phyloP scores from a whole-genome alignment of 2,113 vertebrate genomes.

The Eublepharis macularius region DNA sequence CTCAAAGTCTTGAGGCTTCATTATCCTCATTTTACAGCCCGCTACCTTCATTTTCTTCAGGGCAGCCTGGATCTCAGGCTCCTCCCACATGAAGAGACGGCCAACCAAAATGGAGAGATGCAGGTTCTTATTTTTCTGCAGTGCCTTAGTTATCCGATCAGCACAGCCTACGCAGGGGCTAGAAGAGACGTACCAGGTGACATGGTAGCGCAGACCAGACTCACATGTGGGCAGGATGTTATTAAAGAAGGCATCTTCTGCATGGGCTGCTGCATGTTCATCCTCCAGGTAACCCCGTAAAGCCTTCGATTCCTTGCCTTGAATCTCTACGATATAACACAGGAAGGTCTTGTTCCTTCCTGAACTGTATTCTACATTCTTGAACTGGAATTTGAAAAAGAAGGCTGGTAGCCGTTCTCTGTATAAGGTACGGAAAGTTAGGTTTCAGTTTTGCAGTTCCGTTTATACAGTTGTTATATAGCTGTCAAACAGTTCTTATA shows the following conservation, averaged over 20 bases:
- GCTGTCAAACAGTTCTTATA: neutral
- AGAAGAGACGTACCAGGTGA: conserved; percentile 94
- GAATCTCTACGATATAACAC: conserved; percentile 86
- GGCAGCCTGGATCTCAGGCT: conserved; percentile 84
- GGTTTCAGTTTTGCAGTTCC: neutral
- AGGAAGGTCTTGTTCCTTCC: conserved; percentile 96
- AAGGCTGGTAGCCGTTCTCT: conserved; percentile 90
- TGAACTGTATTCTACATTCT: conserved; percentile 95
- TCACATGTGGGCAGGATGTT: conserved; percentile 79
- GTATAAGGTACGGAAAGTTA: conserved; percentile 14
- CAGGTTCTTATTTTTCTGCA: conserved; percentile 78
- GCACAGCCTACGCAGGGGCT: conserved; percentile 89
- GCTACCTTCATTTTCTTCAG: conserved; percentile 81
- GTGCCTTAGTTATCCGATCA: conserved; percentile 75
- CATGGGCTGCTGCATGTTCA: conserved; percentile 82
- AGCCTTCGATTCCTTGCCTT: conserved; percentile 69
- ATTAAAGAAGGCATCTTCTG: conserved; percentile 90
- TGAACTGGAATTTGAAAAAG: conserved; percentile 94
- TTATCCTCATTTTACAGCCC: conserved; percentile 89
- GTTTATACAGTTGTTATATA: neutral
- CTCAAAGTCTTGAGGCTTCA: conserved; percentile 95
- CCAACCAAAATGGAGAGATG: conserved; percentile 83
- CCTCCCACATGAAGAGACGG: conserved; percentile 93
- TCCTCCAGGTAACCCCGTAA: conserved; percentile 89
- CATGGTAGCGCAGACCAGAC: conserved; percentile 70